Conservation (phyloP, 1,140 invertebrate genomes). For the Riptortus pedestris region DNA sequence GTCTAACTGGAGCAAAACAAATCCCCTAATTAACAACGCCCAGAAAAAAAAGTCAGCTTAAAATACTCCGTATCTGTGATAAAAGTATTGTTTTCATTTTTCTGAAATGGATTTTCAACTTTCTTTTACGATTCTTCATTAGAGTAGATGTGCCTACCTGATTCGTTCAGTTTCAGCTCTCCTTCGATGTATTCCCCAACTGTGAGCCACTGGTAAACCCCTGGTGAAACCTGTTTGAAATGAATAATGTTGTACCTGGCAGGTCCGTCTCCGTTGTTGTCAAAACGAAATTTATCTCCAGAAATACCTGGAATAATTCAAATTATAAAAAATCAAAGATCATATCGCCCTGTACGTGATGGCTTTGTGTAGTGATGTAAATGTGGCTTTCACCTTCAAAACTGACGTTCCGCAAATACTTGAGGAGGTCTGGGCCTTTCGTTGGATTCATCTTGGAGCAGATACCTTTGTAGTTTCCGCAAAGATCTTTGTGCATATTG, state of each 20-base stretch:
- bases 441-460: conserved; percentile 81
- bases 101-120: too few relatives aligned
- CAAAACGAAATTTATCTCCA: conserved; percentile 81
- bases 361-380: too few relatives aligned
- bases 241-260: conserved; percentile 91
- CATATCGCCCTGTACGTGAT: conserved; percentile 66
- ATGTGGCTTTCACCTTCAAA: conserved; percentile 59
- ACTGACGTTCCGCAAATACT: conserved; percentile 69
- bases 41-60: too few relatives aligned
- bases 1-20: too few relatives aligned
- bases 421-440: conserved; percentile 69
- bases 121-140: too few relatives aligned
- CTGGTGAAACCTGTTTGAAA: conserved; percentile 72
- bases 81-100: too few relatives aligned
- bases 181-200: conserved; percentile 69
- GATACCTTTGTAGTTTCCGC: conserved; percentile 49
- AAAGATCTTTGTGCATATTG: conserved; percentile 73
- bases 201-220: conserved; percentile 53
- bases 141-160: too few relatives aligned
- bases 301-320: conserved; percentile 54
- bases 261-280: conserved; percentile 79
- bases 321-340: conserved; percentile 51
- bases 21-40: too few relatives aligned
- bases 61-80: too few relatives aligned
- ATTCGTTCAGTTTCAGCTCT: conserved; percentile 58